phyloP scores from a whole-genome alignment of 1,140 invertebrate genomes.

The Littorina saxatilis region DNA sequence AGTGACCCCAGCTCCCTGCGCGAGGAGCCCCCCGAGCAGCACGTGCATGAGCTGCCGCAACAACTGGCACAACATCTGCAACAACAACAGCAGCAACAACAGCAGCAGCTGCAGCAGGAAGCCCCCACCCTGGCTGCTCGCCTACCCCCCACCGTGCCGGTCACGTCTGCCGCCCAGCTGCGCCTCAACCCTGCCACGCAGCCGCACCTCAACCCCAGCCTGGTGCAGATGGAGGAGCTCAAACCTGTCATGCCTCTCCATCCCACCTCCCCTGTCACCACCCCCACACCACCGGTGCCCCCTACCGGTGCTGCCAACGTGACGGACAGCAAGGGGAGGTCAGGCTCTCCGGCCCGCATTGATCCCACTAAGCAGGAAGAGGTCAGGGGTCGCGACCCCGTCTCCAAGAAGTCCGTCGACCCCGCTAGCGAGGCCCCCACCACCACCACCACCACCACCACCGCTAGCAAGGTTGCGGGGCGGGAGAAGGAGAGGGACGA shows the following conservation, averaged over 20 bases:
- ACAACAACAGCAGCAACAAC: conserved; percentile 2
- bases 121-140: conserved; percentile 19
- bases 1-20: no score
- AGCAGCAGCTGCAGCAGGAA: background rate
- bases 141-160: background rate
- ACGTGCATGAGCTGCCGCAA: background rate
- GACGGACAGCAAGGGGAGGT: background rate
- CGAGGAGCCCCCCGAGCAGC: background rate
- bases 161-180: background rate
- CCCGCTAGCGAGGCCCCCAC: background rate
- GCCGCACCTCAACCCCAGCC: conserved; percentile 19
- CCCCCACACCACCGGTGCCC: background rate
- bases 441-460: background rate
- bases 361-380: conserved; percentile 19
- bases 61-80: background rate
- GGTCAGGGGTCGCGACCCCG: background rate
- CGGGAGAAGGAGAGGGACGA: background rate
- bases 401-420: no score
- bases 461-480: background rate
- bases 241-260: conserved; percentile 22
- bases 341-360: conserved; percentile 28
- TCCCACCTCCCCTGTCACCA: background rate
- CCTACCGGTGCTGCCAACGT: background rate
- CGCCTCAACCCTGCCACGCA: no score
- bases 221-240: conserved; percentile 32